Evolutionary conservation across 2,797 vertebrate genomes (phyloP), one percentile per base, ranked within the genome.

Genomic region (Sebastiscus albofasciatus): DNA sequence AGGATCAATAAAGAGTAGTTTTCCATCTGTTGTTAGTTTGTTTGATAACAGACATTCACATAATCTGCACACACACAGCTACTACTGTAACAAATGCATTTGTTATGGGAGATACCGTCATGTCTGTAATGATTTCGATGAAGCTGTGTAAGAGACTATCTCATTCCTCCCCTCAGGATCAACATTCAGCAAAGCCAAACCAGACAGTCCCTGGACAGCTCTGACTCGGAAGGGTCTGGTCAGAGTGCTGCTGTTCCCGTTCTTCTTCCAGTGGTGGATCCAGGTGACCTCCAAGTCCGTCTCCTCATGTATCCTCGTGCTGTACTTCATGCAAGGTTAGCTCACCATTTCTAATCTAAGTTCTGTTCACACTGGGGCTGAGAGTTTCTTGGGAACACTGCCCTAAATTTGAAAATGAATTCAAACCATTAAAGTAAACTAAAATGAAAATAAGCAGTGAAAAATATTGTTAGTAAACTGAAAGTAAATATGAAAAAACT

Each of bases 241-340:
- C 77, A 93, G 99, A 65, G 98, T 99, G 42, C 93, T 99, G 0
- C 96, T 99, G 18, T 99, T 99, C 39, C 99, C 99, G 0, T 93
- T 99, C 73, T 99, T 99, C 94, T 98, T 97, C 92, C 95, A 89
- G 6, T 99, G 99, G 99, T 99, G 99, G 99, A 99, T 98, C 85
- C 98, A 98, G 90, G 99, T 99, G 49, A 99, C 99, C 10, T 99
- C 98, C 69, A 96, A 90, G 81, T 93, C 94, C 52, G 96, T 99
- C 89, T 99, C 97, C 66, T 94, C 91, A 39, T 98, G 97, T 89
- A 97, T 99, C 77, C 94, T 99, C 52, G 72, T 97, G 54, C 96
- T 99, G 70, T 99, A 99, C 72, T 60, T 99, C 85, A 95, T 99
- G 95, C 98, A 99, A 97, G 97, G 99, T 99, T 66, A 77, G 90